Percentiles rank a stretch among this genome's conserved stretches.
Evolutionary conservation across 2,113 vertebrate genomes (phyloP).

Genomic region (Myodes glareolus): DNA sequence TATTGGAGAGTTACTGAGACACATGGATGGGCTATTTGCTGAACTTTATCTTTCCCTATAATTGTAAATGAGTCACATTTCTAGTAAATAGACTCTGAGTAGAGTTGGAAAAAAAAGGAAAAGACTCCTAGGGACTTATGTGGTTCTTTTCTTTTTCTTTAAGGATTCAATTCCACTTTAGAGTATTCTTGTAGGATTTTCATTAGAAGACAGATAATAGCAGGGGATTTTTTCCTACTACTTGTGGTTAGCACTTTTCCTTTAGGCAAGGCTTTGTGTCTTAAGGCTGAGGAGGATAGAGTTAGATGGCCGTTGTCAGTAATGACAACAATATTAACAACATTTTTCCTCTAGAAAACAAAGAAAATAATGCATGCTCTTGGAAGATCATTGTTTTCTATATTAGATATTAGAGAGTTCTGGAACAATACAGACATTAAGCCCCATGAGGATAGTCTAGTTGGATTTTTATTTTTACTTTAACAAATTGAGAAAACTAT

Average conservation of each 20-base stretch:
- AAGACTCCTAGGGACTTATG: not conserved
- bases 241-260: not conserved
- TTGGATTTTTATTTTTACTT: not conserved
- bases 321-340: not conserved
- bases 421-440: not conserved
- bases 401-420: not conserved
- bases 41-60: not conserved
- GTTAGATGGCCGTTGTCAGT: not conserved
- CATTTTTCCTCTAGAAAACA: not conserved
- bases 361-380: not conserved
- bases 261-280: not conserved
- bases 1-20: not conserved
- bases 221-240: not conserved
- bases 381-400: not conserved
- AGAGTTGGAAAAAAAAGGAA: conserved; percentile 12
- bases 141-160: not conserved
- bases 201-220: not conserved
- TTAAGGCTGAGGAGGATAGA: not conserved
- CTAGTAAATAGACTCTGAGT: not conserved
- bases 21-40: not conserved
- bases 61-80: not conserved
- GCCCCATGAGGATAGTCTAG: not conserved
- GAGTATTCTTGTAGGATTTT: not conserved
- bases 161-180: not conserved
- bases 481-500: not conserved